A percentile compares a stretch with the other conserved stretches of the same genome.
These are phyloP conservation scores for Drosophila virilis DNA, from an alignment of 1,140 invertebrate species.

Conservation along the genomic window DNA sequence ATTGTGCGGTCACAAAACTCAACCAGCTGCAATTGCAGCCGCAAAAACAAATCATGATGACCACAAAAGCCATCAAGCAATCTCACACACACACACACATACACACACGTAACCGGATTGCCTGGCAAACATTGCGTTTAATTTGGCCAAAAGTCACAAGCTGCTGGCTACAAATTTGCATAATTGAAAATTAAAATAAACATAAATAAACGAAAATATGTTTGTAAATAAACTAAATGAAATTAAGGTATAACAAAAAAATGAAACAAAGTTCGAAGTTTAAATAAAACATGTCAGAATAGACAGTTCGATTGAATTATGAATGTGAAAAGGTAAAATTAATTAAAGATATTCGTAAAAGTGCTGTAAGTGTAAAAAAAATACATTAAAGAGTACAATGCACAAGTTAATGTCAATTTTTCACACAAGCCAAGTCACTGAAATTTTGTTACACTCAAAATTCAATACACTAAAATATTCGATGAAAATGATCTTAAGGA, in stretches of 20 bases:
- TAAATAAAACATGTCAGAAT: background rate
- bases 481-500: no score
- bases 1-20: constrained; percentile 68
- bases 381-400: no score
- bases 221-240: constrained; percentile 4
- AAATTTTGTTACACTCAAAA: no score
- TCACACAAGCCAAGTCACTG: no score
- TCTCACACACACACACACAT: constrained; percentile 6
- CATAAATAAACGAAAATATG: background rate
- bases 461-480: no score
- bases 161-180: constrained; percentile 53
- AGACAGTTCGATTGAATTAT: background rate
- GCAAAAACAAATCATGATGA: constrained; percentile 77
- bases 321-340: background rate
- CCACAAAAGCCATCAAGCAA: constrained; percentile 73
- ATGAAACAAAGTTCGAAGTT: background rate
- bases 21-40: constrained; percentile 43
- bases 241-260: background rate
- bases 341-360: no score
- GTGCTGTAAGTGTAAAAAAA: no score
- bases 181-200: constrained; percentile 60
- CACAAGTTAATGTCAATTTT: no score
- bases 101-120: constrained; percentile 8
- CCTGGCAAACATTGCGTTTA: constrained; percentile 44
- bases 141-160: constrained; percentile 46